These are phyloP conservation scores for Ectemnius cavifrons DNA, from an alignment of 2,888 invertebrate genomes.

Conservation along the genomic window DNA sequence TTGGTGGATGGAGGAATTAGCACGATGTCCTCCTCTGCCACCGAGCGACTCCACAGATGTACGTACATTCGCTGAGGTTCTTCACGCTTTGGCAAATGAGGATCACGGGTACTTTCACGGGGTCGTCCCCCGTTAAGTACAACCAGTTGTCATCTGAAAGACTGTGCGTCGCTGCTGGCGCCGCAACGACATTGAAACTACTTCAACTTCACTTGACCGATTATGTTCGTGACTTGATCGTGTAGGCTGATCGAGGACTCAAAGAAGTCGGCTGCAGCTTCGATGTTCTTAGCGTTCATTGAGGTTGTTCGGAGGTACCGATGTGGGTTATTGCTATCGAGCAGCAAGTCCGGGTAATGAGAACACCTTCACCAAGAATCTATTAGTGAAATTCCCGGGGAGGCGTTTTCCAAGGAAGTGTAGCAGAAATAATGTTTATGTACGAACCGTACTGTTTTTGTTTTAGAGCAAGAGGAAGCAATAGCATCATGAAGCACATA, in stretches of 20 bases:
- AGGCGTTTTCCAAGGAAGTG: slow-evolving; percentile 21
- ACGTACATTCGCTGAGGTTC: no score
- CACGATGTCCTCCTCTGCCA: no score
- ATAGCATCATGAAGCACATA: neutral
- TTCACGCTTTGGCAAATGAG: no score
- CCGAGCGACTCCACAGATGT: no score
- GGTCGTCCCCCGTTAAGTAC: neutral
- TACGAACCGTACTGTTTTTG: neutral
- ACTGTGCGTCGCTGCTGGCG: neutral
- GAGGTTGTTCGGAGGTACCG: neutral
- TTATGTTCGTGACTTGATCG: neutral
- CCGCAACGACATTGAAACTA: slow-evolving; percentile 25
- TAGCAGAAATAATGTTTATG: slow-evolving; percentile 12
- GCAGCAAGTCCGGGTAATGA: slow-evolving; percentile 31
- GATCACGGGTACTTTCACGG: neutral
- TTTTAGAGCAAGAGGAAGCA: neutral
- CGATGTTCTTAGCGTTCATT: slow-evolving; percentile 31
- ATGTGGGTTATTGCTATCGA: slow-evolving; percentile 39
- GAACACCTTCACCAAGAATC: slow-evolving; percentile 57
- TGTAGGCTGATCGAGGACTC: neutral
- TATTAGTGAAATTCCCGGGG: slow-evolving; percentile 46
- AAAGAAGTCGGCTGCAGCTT: neutral
- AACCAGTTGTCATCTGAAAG: slow-evolving; percentile 4
- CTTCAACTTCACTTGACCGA: slow-evolving; percentile 18
- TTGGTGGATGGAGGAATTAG: no score